Conservation (phyloP, 2,113 vertebrate genomes). For the Cariama cristata region DNA sequence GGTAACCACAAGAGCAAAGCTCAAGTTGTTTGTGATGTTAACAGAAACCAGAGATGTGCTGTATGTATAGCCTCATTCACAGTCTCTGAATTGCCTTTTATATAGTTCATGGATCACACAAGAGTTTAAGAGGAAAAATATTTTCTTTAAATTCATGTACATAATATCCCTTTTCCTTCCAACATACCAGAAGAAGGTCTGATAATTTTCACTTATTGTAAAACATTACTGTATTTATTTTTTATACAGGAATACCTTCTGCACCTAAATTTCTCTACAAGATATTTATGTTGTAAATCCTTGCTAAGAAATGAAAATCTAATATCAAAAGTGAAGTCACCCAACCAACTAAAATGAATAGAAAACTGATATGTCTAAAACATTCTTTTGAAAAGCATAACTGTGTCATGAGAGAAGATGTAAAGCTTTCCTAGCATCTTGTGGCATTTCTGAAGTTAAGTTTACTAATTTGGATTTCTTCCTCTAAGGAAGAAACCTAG, state of each 20-base stretch:
- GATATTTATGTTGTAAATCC: not conserved
- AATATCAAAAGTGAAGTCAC: not conserved
- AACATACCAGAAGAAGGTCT: slow-evolving; percentile 45
- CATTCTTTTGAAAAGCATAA: not conserved
- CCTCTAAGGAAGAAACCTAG: not conserved
- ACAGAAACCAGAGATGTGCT: slow-evolving; percentile 75
- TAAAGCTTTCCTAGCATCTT: not conserved
- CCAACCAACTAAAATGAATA: not conserved
- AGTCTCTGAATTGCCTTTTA: slow-evolving; percentile 73
- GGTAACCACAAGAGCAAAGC: slow-evolving; percentile 73
- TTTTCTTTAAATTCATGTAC: slow-evolving; percentile 71
- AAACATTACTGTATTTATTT: slow-evolving; percentile 51
- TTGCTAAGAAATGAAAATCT: not conserved
- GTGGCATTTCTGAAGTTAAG: not conserved
- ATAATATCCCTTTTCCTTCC: slow-evolving; percentile 60
- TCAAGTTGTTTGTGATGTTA: slow-evolving; percentile 73
- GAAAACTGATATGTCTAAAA: not conserved
- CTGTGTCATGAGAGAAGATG: not conserved
- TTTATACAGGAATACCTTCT: slow-evolving; percentile 5
- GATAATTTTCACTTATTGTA: slow-evolving; percentile 67
- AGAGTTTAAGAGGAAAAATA: slow-evolving; percentile 72
- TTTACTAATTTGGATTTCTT: not conserved
- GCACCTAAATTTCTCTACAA: not conserved
- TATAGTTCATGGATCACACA: slow-evolving; percentile 68
- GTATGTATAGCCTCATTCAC: slow-evolving; percentile 73